phyloP scores from a whole-genome alignment of 2,888 invertebrate genomes.

The Ditylenchus weischeri region DNA sequence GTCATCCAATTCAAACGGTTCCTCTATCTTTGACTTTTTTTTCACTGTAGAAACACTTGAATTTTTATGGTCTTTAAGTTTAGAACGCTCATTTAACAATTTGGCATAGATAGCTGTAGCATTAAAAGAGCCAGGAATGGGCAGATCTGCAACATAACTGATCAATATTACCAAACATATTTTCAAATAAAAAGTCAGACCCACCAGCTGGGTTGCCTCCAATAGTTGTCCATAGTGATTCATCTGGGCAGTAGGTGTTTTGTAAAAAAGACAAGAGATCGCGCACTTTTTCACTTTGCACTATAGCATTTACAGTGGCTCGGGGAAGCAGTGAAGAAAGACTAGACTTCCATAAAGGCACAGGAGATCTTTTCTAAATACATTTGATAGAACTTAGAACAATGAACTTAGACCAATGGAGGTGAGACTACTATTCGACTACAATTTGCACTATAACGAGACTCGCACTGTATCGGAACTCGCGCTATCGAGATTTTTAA shows the following conservation, averaged over 20 bases:
- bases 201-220: conserved; percentile 13
- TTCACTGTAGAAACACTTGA: background rate
- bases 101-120: background rate
- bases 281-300: conserved; percentile 12
- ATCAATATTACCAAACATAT: too few relatives aligned
- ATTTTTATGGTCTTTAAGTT: background rate
- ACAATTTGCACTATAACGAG: too few relatives aligned
- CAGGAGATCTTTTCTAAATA: too few relatives aligned
- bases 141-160: background rate
- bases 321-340: conserved; percentile 12
- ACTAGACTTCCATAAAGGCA: background rate
- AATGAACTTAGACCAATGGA: too few relatives aligned
- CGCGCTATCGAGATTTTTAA: too few relatives aligned
- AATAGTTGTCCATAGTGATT: conserved; percentile 15
- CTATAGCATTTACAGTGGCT: conserved; percentile 5
- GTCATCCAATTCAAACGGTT: conserved; percentile 10
- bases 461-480: too few relatives aligned
- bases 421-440: too few relatives aligned
- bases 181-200: background rate
- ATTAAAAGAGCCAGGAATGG: background rate
- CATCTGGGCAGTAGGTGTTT: conserved; percentile 15
- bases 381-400: too few relatives aligned
- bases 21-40: background rate
- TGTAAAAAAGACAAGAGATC: conserved; percentile 12
- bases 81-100: background rate